A percentile compares a stretch with the other conserved stretches of the same genome.
phyloP scores from a whole-genome alignment of 2,113 vertebrate species.

The Diadophis punctatus region DNA sequence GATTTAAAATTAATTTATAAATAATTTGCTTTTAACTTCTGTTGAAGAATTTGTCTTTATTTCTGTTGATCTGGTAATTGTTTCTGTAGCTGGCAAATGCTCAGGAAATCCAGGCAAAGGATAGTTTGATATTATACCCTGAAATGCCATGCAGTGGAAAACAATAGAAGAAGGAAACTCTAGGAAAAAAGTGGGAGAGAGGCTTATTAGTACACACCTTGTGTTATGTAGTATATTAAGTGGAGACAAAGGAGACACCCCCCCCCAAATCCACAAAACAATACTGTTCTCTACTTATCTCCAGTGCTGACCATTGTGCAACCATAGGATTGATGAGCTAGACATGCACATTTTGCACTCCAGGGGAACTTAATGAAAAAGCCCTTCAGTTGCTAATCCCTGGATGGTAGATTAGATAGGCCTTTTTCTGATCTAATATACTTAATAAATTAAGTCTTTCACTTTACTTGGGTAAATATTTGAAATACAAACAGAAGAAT shows the following conservation, averaged over 20 bases:
- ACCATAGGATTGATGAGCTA: background rate
- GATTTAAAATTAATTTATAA: background rate
- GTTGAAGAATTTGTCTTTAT: background rate
- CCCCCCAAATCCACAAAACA: background rate
- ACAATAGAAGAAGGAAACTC: background rate
- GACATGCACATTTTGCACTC: background rate
- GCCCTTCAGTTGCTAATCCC: background rate
- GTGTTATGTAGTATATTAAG: background rate
- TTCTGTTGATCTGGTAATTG: background rate
- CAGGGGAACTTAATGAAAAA: background rate
- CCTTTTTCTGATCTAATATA: background rate
- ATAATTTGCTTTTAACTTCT: background rate
- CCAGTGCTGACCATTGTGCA: background rate
- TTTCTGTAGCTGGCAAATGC: background rate
- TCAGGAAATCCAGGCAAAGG: too few relatives aligned
- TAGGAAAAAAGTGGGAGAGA: background rate
- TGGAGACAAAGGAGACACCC: background rate
- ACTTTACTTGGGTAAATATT: background rate
- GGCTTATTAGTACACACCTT: background rate
- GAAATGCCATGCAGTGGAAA: background rate
- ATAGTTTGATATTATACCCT: background rate
- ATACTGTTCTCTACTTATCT: background rate
- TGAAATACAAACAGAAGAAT: background rate
- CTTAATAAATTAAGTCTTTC: background rate
- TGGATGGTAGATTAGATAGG: background rate